Percentiles rank a stretch among this genome's conserved stretches.
phyloP scores from a whole-genome alignment of 1,140 invertebrate genomes.

The Drosophila neocordata region DNA sequence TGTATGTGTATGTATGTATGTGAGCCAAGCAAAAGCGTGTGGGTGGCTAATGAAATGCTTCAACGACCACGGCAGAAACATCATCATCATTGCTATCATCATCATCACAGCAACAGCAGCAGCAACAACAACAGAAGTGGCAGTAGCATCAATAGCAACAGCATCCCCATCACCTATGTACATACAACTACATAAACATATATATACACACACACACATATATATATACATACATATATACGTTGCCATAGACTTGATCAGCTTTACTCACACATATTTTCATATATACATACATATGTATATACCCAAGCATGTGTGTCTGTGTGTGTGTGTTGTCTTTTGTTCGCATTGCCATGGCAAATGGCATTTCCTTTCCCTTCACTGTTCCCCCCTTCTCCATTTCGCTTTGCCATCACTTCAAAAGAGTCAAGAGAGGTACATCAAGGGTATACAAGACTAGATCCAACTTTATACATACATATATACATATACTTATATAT shows the following conservation, averaged over 20 bases:
- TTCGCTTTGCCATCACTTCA: neutral
- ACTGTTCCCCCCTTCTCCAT: neutral
- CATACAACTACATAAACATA: neutral
- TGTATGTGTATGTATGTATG: conserved; percentile 30
- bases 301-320: neutral
- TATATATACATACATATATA: conserved; percentile 16
- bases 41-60: conserved; percentile 79
- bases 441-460: conserved; percentile 7
- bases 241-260: conserved; percentile 56
- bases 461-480: neutral
- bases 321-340: conserved; percentile 30
- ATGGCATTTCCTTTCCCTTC: conserved; percentile 30
- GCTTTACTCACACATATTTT: conserved; percentile 39
- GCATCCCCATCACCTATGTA: conserved; percentile 18
- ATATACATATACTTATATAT: neutral
- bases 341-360: conserved; percentile 56
- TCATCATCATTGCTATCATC: conserved; percentile 20
- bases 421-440: conserved; percentile 9
- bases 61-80: conserved; percentile 69
- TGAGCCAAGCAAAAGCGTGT: conserved; percentile 58
- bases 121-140: conserved; percentile 24
- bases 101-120: conserved; percentile 36
- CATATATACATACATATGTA: conserved; percentile 9
- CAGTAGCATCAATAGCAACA: conserved; percentile 15
- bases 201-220: neutral